Evolutionary conservation across 2,113 vertebrate genomes (phyloP), one percentile per base, ranked within the genome.

Genomic region (Heterotis niloticus): DNA sequence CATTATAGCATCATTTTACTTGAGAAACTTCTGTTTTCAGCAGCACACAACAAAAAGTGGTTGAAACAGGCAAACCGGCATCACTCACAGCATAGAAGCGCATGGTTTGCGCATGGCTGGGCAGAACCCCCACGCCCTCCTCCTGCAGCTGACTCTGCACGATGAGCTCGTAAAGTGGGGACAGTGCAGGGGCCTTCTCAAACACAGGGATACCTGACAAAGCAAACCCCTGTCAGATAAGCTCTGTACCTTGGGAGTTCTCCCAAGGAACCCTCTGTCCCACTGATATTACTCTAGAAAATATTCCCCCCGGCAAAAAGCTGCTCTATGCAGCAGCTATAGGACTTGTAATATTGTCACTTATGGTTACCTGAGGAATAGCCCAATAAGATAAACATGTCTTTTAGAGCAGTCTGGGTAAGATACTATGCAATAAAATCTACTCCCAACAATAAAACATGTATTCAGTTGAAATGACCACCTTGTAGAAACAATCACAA

Each of bases 11-110:
- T 23, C 11, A 64, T 64, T 18, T n/a, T n/a, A n/a, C n/a, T n/a
- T n/a, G n/a, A n/a, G 34, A 44, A 44, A 44, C 34, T 44, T 2
- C 34, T 44, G 7, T 44, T 44, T 44, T 44, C 34, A 44, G 34
- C 29, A 66, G 5, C 34, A 10, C 10, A 51, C 1, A 20, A 29
- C 10, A 72, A 16, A 54, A 20, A 26, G 26, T n/a, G 14, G 17
- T 28, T 28, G 69, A 17, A 10, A 66, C n/a, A 24, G 28, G 68
- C 20, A 64, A 79, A 23, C 26, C 14, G 60, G 70, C 26, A 23
- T n/a, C 1, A 90, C 96, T 94, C 86, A 99, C 98, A 51, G 96
- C 96, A 73, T 96, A 98, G 92, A 99, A 99, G 82, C 93, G 93
- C 96, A 97, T 98, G 82, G 93, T 94, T 85, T 95, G 93, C 5